These are phyloP conservation scores for Panthera tigris DNA, from an alignment of 2,113 vertebrate species.

Conservation along the genomic window DNA sequence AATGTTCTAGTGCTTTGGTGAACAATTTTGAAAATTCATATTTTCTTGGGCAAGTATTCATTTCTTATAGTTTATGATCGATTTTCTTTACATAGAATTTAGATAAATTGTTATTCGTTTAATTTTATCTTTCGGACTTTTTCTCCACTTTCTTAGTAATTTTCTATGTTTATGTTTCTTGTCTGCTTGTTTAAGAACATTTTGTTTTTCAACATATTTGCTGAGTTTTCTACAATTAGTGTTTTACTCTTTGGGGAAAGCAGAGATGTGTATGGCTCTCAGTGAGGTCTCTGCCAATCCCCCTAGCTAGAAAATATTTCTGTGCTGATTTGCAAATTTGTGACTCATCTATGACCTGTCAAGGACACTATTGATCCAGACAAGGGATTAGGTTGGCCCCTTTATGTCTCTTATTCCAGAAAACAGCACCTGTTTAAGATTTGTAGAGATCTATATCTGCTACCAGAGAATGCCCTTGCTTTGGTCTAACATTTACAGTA, in stretches of 20 bases:
- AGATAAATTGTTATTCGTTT: background rate
- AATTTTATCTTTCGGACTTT: background rate
- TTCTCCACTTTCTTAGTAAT: background rate
- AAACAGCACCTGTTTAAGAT: background rate
- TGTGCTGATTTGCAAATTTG: background rate
- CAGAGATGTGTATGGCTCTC: too few relatives aligned
- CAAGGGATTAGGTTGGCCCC: slow-evolving; percentile 5
- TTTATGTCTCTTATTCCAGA: slow-evolving; percentile 7
- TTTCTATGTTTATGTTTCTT: background rate
- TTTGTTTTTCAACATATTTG: background rate
- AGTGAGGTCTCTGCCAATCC: background rate
- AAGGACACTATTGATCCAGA: slow-evolving; percentile 31
- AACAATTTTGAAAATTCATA: background rate
- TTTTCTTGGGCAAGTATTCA: background rate
- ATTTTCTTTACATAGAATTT: background rate
- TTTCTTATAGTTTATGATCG: background rate
- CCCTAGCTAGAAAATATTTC: background rate
- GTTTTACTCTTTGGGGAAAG: background rate
- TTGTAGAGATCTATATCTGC: background rate
- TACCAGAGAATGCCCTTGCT: background rate
- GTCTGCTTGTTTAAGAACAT: background rate
- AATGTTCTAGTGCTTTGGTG: background rate
- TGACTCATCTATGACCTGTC: background rate
- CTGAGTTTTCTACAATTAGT: background rate
- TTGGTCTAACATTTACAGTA: background rate